A percentile compares a stretch with the other conserved stretches of the same genome.
Conservation (phyloP, 1,140 invertebrate species). For the Pygmarrhopalites habei region DNA sequence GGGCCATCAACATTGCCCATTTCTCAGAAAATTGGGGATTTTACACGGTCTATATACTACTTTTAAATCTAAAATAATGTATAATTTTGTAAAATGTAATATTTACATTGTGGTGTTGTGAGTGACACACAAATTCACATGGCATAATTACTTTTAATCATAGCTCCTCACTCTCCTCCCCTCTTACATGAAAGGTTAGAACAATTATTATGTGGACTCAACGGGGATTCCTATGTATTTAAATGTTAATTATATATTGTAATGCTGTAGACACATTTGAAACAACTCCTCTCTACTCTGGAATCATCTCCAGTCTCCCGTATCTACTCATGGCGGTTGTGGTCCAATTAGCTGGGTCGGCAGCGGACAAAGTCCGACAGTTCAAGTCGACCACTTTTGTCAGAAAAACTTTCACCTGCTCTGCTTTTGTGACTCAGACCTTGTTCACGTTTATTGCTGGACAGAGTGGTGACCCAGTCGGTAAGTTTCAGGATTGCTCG, state of each 20-base stretch:
- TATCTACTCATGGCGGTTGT: conserved; percentile 77
- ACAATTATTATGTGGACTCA: conserved; percentile 8
- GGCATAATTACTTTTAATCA: no score
- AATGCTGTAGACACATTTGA: conserved; percentile 58
- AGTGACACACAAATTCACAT: no score
- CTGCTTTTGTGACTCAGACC: conserved; percentile 69
- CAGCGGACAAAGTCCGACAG: conserved; percentile 68
- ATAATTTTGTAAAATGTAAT: no score
- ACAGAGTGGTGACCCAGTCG: conserved; percentile 46
- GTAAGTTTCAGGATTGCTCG: no score
- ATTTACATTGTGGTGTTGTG: no score
- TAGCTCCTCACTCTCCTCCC: conserved; percentile 71
- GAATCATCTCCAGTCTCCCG: conserved; percentile 72
- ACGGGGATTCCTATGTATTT: background rate
- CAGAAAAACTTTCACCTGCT: conserved; percentile 33
- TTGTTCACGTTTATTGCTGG: conserved; percentile 74
- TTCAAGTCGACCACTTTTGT: conserved; percentile 59
- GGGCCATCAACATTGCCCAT: conserved; percentile 77
- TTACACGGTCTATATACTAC: conserved; percentile 19
- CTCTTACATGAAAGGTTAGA: conserved; percentile 84
- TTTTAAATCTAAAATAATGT: no score
- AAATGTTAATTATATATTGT: conserved; percentile 2
- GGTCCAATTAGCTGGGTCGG: conserved; percentile 65
- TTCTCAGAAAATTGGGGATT: conserved; percentile 90
- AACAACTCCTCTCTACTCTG: conserved; percentile 65